phyloP scores from a whole-genome alignment of 1,140 invertebrate species.

The Heliothis virescens region DNA sequence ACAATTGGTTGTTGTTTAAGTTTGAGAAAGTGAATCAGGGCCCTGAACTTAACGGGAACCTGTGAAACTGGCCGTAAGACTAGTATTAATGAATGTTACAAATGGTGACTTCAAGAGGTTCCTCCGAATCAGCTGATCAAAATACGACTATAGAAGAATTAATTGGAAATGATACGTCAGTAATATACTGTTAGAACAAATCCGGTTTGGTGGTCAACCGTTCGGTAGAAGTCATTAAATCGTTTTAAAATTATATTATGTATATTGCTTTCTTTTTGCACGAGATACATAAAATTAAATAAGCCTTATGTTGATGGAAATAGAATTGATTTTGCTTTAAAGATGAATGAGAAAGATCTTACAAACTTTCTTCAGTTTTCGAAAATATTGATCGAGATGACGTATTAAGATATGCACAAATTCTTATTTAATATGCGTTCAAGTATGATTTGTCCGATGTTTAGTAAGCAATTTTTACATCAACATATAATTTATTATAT shows the following conservation, averaged over 20 bases:
- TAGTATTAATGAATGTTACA: too few species aligned
- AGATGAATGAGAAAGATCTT: conserved; percentile 5
- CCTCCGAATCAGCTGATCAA: not conserved
- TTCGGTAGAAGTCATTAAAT: conserved; percentile 9
- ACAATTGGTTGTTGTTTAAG: too few species aligned
- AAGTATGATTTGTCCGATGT: not conserved
- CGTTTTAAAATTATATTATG: conserved; percentile 8
- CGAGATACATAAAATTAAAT: not conserved
- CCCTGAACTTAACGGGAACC: too few species aligned
- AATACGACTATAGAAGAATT: not conserved
- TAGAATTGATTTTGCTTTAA: conserved; percentile 27
- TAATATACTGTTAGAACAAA: conserved; percentile 20
- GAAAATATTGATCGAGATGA: conserved; percentile 7
- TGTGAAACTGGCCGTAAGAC: too few species aligned
- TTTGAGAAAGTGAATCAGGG: too few species aligned
- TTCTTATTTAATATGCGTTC: not conserved
- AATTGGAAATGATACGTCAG: not conserved
- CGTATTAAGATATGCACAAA: not conserved
- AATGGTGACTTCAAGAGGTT: not conserved
- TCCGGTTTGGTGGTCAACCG: conserved; percentile 34
- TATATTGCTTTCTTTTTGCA: conserved; percentile 30
- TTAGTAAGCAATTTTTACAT: not conserved
- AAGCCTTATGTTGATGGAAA: not conserved
- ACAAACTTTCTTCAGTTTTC: conserved; percentile 17
- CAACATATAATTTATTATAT: conserved; percentile 5